A percentile compares a stretch with the other conserved stretches of the same genome.
phyloP scores from a whole-genome alignment of 2,113 vertebrate species.

The Recurvirostra avosetta region DNA sequence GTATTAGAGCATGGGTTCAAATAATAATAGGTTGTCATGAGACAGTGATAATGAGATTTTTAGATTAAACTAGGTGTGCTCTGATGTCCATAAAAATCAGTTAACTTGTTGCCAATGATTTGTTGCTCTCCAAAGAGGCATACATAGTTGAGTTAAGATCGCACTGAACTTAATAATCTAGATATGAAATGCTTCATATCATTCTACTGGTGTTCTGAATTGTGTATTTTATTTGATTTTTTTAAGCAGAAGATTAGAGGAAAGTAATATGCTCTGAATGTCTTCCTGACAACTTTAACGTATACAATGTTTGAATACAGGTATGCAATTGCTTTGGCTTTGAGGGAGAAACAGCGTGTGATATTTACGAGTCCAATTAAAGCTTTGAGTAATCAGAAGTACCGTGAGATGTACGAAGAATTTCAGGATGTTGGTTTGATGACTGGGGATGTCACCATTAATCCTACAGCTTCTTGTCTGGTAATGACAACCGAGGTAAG shows the following conservation, averaged over 20 bases:
- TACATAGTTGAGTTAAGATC: background rate
- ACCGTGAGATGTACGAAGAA: conserved; percentile 99
- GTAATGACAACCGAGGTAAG: conserved; percentile 98
- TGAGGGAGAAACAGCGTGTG: conserved; percentile 94
- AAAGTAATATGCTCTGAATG: background rate
- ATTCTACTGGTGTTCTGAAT: background rate
- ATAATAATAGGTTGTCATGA: background rate
- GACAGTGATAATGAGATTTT: background rate
- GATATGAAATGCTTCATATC: background rate
- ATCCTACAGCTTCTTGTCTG: conserved; percentile 96
- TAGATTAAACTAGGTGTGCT: background rate
- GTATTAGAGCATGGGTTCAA: background rate
- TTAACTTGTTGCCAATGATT: background rate
- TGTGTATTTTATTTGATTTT: background rate
- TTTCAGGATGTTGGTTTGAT: conserved; percentile 98
- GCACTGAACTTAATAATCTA: background rate
- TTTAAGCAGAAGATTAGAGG: background rate
- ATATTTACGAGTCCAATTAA: conserved; percentile 99
- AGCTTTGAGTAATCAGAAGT: conserved; percentile 97
- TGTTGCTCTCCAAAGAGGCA: background rate
- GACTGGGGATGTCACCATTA: conserved; percentile 98
- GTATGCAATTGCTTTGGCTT: conserved; percentile 93
- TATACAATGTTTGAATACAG: conserved; percentile 60
- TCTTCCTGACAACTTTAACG: background rate
- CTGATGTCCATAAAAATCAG: background rate